Conservation (phyloP, 2,113 vertebrate genomes). For the Bolborhynchus lineola region DNA sequence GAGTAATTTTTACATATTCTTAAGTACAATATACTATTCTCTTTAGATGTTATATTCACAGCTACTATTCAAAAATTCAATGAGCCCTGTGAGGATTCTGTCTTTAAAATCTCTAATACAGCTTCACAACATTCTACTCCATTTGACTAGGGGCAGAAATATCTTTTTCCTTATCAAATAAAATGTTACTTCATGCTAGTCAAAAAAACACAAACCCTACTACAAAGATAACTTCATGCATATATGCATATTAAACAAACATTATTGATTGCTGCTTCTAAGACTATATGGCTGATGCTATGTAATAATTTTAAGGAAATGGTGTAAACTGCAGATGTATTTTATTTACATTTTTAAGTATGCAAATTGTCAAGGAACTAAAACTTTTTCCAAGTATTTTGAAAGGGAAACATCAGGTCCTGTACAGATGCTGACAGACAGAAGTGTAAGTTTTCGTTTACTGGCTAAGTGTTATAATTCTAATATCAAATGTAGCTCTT, state of each 20-base stretch:
- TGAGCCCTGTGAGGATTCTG: not conserved
- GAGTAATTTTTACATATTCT: not conserved
- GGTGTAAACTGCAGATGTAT: not conserved
- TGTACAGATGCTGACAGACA: not conserved
- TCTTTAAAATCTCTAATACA: slow-evolving; percentile 4
- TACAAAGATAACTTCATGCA: slow-evolving; percentile 7
- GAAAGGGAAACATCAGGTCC: not conserved
- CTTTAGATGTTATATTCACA: slow-evolving; percentile 10
- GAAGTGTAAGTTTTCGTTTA: not conserved
- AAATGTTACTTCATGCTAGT: not conserved
- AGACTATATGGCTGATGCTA: not conserved
- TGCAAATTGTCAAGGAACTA: not conserved
- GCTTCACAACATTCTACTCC: not conserved
- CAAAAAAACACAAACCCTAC: not conserved
- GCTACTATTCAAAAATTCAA: slow-evolving; percentile 34
- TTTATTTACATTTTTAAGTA: not conserved
- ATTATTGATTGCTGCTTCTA: not conserved
- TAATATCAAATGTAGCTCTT: not conserved
- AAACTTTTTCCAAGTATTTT: not conserved
- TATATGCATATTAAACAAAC: not conserved
- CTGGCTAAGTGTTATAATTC: not conserved
- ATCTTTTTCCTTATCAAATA: not conserved
- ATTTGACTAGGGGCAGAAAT: not conserved
- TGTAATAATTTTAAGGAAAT: not conserved
- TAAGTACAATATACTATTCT: slow-evolving; percentile 8